Evolutionary conservation across 2,113 vertebrate genomes (phyloP), one percentile per base, ranked within the genome.

Genomic region (Hassar affinis): DNA sequence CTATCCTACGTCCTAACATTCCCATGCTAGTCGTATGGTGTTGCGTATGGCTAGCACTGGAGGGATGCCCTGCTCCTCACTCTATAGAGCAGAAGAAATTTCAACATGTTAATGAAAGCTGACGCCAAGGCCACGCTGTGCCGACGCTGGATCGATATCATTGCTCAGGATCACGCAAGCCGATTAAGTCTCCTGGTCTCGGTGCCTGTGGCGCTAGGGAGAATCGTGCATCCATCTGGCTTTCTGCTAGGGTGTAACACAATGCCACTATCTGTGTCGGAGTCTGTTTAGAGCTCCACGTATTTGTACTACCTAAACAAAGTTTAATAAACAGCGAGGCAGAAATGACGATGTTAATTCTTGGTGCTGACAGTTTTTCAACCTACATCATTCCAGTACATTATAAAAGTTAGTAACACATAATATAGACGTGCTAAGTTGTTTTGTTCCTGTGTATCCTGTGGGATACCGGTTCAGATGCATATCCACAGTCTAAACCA

Each of bases 31-130:
- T 45, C 15, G 17, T 66, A 62, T 49, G 64, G 33, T 6, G 42
- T 69, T 22, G 20, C 33, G 27, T 61, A 69, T 20, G 57, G 33
- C 38, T 2, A 42, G 38, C 38, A 42, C 42, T 42, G 72, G 81
- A 20, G 51, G 80, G 78, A 72, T 18, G 72, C 84, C 57, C 10
- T 79, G 66, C 79, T 89, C 86, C 81, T 88, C 81, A 84, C 69
- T 83, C 74, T 20, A 20, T 3, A 62, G 68, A 87, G 88, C 84
- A 80, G 51, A 81, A 85, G 90, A 92, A 90, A 88, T 85, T 82
- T 79, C 64, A 85, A 85, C 88, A 90, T 87, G 88, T 87, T 90
- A 89, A 88, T 85, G 75, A 90, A 88, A 87, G 89, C 87, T 62
- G 72, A 38, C 20, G 86, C 88, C 91, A 91, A 69, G 42, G 69